Percentiles rank a stretch among this genome's conserved stretches.
phyloP scores from a whole-genome alignment of 2,797 vertebrate species.

The Mus spretus region DNA sequence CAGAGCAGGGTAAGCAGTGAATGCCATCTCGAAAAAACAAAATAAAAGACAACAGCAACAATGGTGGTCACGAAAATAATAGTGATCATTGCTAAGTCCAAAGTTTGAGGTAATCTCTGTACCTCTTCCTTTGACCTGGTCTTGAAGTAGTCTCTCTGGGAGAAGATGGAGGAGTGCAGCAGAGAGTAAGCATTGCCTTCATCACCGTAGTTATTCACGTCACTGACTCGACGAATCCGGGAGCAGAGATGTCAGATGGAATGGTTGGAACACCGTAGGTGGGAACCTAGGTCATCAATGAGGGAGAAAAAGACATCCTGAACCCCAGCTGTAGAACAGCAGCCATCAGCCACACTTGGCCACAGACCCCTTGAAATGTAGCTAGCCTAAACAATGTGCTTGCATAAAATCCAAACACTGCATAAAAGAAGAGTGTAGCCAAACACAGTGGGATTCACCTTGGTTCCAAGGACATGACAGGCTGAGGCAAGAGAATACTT shows the following conservation, averaged over 20 bases:
- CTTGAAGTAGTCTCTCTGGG: constrained; percentile 89
- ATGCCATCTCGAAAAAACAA: background rate
- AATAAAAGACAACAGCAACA: no score
- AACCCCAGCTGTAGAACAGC: background rate
- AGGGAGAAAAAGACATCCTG: background rate
- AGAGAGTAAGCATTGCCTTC: constrained; percentile 86
- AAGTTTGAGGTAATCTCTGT: constrained; percentile 62
- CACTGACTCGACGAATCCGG: constrained; percentile 88
- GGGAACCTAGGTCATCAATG: constrained; percentile 86
- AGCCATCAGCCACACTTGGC: background rate
- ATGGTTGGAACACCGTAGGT: constrained; percentile 91
- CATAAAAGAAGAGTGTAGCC: background rate
- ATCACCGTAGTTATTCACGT: constrained; percentile 93
- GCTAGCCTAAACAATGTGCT: background rate
- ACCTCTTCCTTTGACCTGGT: constrained; percentile 93
- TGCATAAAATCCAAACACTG: constrained; percentile 22
- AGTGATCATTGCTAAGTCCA: background rate
- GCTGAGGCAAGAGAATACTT: background rate
- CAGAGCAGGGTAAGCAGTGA: background rate
- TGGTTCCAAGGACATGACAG: background rate
- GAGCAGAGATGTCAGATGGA: constrained; percentile 91
- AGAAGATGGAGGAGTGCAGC: constrained; percentile 91
- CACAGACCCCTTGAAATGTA: background rate
- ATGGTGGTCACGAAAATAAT: background rate
- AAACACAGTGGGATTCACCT: background rate